Evolutionary conservation across 2,113 vertebrate genomes (phyloP), one percentile per base, ranked within the genome.

Genomic region (Ptychochromis oligacanthus): DNA sequence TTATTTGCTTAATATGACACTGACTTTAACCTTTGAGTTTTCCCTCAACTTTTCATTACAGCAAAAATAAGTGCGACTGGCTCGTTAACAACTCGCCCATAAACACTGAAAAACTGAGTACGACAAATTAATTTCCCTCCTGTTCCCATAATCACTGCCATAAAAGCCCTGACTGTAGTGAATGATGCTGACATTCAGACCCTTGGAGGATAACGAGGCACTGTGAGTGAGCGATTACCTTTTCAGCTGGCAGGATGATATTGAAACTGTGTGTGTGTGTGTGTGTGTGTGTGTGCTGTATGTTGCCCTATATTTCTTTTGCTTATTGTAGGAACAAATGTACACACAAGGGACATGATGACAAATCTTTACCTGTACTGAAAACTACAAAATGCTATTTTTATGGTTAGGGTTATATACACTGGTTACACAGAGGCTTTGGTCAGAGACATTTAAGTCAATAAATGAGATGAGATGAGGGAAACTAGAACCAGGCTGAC

Each of bases 111-210:
- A 52, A 70, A 70, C 20, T 72, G 10, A 72, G 28, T 20, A 1
- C 49, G 54, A 28, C 49, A 86, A 85, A 82, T 84, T 17, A 14
- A 74, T 86, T 82, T 60, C 14, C 4, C 60, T 70, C 56, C 34
- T 28, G 70, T 64, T 79, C 56, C 31, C 49, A 82, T 74, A 57
- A 86, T 82, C 6, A 24, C 46, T 2, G 15, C 43, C n/a, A 49
- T 81, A 62, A 74, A 88, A 56, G 0, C 72, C 26, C 7, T 11
- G 17, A 14, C 1, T 49, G 56, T 81, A 24, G 56, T 81, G 80
- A 62, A 80, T 58, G 55, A 65, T 76, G 40, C 5, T 65, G 72
- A 82, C 56, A 65, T 58, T 49, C n/a, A 24, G 59, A 15, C n/a
- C 52, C 5, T 6, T 2, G 5, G 49, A 72, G 54, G 15, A 18